These are phyloP conservation scores for Trachelus iudaicus DNA, from an alignment of 2,888 invertebrate species.

Conservation along the genomic window DNA sequence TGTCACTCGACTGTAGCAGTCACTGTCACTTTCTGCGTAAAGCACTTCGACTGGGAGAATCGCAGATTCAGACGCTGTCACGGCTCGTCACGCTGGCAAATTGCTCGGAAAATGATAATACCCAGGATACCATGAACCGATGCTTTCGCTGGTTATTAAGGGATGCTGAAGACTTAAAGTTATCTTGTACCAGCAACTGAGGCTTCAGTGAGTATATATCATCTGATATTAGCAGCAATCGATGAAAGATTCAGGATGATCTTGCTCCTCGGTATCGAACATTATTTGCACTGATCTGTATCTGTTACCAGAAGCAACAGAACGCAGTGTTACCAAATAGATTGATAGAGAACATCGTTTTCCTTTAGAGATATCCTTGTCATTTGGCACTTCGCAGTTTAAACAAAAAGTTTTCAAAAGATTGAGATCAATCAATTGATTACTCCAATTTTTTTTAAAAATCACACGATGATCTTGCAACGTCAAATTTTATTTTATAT, in stretches of 20 bases:
- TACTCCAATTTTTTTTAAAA: neutral
- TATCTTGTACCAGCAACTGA: neutral
- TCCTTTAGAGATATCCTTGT: neutral
- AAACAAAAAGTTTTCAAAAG: neutral
- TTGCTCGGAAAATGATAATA: conserved; percentile 35
- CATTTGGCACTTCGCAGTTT: neutral
- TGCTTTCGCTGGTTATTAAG: neutral
- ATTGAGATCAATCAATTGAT: neutral
- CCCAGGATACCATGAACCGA: neutral
- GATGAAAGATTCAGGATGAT: neutral
- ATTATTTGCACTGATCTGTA: conserved; percentile 45
- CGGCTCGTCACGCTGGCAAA: conserved; percentile 34
- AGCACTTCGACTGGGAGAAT: conserved; percentile 24
- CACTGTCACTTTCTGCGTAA: conserved; percentile 36
- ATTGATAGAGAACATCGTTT: neutral
- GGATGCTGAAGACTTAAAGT: neutral
- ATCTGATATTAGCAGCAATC: neutral
- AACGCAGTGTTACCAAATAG: conserved; percentile 40
- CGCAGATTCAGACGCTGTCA: conserved; percentile 33
- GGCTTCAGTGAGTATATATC: neutral
- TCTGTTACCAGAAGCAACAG: conserved; percentile 52
- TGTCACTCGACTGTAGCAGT: conserved; percentile 34
- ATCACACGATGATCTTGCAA: neutral
- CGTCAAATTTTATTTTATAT: too few relatives aligned
- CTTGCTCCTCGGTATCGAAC: conserved; percentile 1